Evolutionary conservation across 2,888 invertebrate species (phyloP).

Genomic region (Coelinius sp.): DNA sequence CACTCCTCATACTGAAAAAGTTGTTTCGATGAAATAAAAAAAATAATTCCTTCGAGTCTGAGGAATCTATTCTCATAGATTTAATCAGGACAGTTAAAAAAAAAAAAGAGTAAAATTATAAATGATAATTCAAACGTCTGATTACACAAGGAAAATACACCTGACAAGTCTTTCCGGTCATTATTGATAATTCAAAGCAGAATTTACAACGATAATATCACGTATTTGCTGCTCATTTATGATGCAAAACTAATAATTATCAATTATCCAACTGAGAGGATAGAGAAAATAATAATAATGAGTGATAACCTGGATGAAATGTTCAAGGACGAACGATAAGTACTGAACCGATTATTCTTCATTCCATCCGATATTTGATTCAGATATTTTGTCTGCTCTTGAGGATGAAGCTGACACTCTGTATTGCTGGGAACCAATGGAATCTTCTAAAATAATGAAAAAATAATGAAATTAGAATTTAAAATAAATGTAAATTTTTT

Average conservation of each 20-base stretch:
- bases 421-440: constrained; percentile 44
- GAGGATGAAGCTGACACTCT: constrained; percentile 41
- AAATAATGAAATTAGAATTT: constrained; percentile 6
- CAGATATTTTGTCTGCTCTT: not conserved
- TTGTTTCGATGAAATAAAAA: not conserved
- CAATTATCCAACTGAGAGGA: not conserved
- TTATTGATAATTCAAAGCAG: not conserved
- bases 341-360: constrained; percentile 49
- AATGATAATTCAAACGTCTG: not conserved
- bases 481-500: not conserved
- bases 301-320: constrained; percentile 51
- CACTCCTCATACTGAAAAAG: constrained; percentile 11
- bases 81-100: not conserved
- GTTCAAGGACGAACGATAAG: constrained; percentile 52
- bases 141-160: not conserved
- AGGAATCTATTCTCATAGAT: too few species aligned
- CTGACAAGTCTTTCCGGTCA: constrained; percentile 3
- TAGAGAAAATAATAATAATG: not conserved
- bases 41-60: too few species aligned
- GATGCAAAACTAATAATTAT: not conserved
- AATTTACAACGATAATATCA: not conserved
- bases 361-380: not conserved
- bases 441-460: constrained; percentile 36
- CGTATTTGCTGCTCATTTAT: not conserved
- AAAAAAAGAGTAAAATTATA: not conserved